Evolutionary conservation across 1,140 invertebrate genomes (phyloP), one percentile per base, ranked within the genome.

Genomic region (Protaetia brevitarsis): DNA sequence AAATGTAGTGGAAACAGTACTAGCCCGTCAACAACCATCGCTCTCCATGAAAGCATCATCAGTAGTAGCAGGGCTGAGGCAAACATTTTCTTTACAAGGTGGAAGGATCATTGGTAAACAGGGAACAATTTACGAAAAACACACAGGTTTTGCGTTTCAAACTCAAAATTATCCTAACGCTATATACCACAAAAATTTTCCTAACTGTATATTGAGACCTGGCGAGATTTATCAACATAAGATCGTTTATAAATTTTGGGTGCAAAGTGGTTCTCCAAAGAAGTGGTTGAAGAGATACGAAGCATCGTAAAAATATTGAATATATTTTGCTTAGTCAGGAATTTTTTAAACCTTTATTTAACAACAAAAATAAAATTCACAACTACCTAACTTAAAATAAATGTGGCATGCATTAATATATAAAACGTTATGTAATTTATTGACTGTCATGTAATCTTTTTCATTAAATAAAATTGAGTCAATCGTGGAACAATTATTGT

Each of bases 161-260:
- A 89, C 92, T 0, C 92, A 95, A 77, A 90, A 93, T 74, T 95
- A 88, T 81, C 93, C 93, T 1, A 88, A 95, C 79, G 89, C 92
- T 2, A 77, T 93, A 0, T 92, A 95, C 78, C 80, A 91, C 73
- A 77, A 77, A 68, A 84, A 87, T 66, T 93, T 93, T 76, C 90
- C 90, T 1, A 84, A 82, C 68, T 81, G 82, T 2, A 79, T 91
- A 67, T 68, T 93, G 2, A 81, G 82, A 71, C 90, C 90, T 10
- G 88, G 87, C 3, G 80, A 88, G 62, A 77, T 83, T 1, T 93
- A 93, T 73, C 72, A 80, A 6, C 89, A 87, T 68, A 77, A 73
- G 62, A 84, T 86, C 57, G 80, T 79, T 16, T 88, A 87, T 63
- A 87, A 87, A 72, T 86, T 87, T 77, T 77, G 74, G 74, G 62